These are phyloP conservation scores for Gambusia affinis DNA, from an alignment of 2,113 vertebrate species.

Conservation along the genomic window DNA sequence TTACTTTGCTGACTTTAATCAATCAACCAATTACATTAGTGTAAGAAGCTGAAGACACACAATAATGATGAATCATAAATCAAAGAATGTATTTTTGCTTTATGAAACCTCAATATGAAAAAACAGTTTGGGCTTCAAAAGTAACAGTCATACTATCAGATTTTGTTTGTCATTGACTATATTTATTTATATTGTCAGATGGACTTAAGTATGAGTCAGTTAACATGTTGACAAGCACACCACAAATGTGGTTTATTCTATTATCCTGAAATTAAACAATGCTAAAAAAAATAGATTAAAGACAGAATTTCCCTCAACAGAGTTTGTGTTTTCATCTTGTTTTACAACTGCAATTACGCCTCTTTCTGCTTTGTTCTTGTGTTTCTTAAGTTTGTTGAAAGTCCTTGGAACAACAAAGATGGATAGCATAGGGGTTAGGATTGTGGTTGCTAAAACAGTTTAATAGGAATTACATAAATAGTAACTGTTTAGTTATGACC, in stretches of 20 bases:
- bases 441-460: constrained; percentile 8
- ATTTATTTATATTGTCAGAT: not conserved
- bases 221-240: not conserved
- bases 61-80: no score
- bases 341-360: constrained; percentile 50
- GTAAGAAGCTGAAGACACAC: no score
- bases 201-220: not conserved
- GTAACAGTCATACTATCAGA: not conserved
- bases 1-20: not conserved
- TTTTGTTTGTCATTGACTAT: not conserved
- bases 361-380: constrained; percentile 41
- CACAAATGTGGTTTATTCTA: not conserved
- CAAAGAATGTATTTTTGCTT: not conserved
- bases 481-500: constrained; percentile 4
- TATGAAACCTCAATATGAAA: not conserved
- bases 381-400: constrained; percentile 48
- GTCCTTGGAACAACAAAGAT: constrained; percentile 30
- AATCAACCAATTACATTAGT: not conserved
- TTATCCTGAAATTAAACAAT: not conserved
- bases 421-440: constrained; percentile 16
- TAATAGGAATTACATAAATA: constrained; percentile 5
- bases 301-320: constrained; percentile 2
- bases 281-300: not conserved
- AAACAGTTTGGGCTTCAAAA: not conserved
- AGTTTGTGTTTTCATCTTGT: constrained; percentile 22